phyloP scores from a whole-genome alignment of 2,888 invertebrate species.

The Pristionchus exspectatus region DNA sequence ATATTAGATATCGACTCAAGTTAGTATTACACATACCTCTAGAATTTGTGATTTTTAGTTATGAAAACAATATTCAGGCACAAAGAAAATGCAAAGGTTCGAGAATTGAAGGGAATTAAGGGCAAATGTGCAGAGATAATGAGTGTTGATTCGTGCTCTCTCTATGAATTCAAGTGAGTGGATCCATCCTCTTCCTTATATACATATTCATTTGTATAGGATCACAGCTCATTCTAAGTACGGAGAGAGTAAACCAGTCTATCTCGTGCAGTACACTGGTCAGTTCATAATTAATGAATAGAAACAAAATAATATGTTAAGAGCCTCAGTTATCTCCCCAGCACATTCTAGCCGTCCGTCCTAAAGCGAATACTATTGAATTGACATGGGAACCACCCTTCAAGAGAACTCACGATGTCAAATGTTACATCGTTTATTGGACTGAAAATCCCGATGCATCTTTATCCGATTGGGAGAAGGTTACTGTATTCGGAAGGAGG shows the following conservation, averaged over 20 bases:
- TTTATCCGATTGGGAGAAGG: slow-evolving; percentile 76
- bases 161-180: slow-evolving; percentile 72
- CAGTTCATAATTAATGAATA: neutral
- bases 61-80: slow-evolving; percentile 59
- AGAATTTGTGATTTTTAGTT: no score
- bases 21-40: slow-evolving; percentile 55
- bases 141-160: slow-evolving; percentile 76
- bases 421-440: slow-evolving; percentile 77
- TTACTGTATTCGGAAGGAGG: slow-evolving; percentile 73
- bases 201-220: slow-evolving; percentile 26
- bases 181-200: neutral
- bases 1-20: slow-evolving; percentile 75
- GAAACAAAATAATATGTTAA: slow-evolving; percentile 52
- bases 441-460: slow-evolving; percentile 76
- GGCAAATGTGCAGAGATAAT: slow-evolving; percentile 75
- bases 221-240: slow-evolving; percentile 77
- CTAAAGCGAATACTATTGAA: slow-evolving; percentile 76
- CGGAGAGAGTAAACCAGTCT: slow-evolving; percentile 77
- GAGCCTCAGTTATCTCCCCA: slow-evolving; percentile 78
- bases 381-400: slow-evolving; percentile 77
- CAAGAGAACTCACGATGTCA: slow-evolving; percentile 76
- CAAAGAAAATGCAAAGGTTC: slow-evolving; percentile 69
- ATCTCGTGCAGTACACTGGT: slow-evolving; percentile 78
- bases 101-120: slow-evolving; percentile 71
- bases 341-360: slow-evolving; percentile 74